Evolutionary conservation across 2,113 vertebrate species (phyloP).

Genomic region (Zapus hudsonius): DNA sequence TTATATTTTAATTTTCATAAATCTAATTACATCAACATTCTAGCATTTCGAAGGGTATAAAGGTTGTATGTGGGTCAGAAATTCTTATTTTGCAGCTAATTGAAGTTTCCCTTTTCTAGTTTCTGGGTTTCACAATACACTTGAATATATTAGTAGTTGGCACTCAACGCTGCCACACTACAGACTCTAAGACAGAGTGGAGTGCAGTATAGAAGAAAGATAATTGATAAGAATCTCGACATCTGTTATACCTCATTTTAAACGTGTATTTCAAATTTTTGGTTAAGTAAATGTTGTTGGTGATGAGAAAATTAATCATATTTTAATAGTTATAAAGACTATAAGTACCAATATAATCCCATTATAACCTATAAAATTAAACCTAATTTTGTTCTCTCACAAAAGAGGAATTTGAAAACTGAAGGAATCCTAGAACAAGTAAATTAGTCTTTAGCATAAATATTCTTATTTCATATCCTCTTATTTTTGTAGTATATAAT

Average conservation of each 20-base stretch:
- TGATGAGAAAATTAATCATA: neutral
- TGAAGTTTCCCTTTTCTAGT: neutral
- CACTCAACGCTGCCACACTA: neutral
- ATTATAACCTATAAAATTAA: neutral
- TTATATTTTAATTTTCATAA: neutral
- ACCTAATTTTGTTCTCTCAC: neutral
- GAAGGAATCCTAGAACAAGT: neutral
- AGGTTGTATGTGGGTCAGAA: neutral
- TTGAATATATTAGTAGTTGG: neutral
- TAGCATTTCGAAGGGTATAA: neutral
- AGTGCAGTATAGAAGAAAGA: neutral
- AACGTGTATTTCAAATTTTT: neutral
- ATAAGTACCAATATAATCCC: neutral
- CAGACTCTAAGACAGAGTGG: neutral
- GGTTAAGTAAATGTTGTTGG: neutral
- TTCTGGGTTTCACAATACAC: neutral
- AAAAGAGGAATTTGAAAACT: neutral
- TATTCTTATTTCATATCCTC: neutral
- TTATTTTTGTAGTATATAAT: neutral
- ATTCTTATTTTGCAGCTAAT: neutral
- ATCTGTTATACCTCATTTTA: neutral
- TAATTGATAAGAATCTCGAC: neutral
- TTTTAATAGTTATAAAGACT: neutral
- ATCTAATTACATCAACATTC: neutral
- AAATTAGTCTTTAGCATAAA: neutral